These are phyloP conservation scores for Haliaeetus leucogaster DNA, from an alignment of 2,113 vertebrate species.

Conservation along the genomic window DNA sequence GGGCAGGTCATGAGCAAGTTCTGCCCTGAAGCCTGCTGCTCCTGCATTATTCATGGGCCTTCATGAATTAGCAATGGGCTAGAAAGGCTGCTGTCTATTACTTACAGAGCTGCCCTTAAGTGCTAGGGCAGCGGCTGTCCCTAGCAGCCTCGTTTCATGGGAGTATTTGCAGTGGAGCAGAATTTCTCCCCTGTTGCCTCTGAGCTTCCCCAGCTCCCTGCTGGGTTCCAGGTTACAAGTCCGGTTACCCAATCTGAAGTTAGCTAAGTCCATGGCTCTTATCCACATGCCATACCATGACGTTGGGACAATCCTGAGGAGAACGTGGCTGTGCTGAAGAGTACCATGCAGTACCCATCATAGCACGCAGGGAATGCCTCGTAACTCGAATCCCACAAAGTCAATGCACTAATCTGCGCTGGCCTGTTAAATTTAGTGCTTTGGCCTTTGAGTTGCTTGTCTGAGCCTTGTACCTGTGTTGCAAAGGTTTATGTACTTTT, in stretches of 20 bases:
- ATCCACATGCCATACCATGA: rapidly evolving
- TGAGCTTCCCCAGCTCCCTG: not conserved
- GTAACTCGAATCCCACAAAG: not conserved
- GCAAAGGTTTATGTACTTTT: constrained; percentile 7
- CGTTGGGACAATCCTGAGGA: not conserved
- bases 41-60: constrained; percentile 61
- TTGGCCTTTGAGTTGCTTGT: constrained; percentile 31
- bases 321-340: rapidly evolving
- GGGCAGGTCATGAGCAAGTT: constrained; percentile 51
- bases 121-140: not conserved
- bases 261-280: not conserved
- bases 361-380: not conserved
- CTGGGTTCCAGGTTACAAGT: too few species aligned
- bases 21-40: constrained; percentile 14
- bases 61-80: constrained; percentile 60
- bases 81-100: constrained; percentile 19
- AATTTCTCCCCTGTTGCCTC: not conserved
- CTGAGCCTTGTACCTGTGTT: constrained; percentile 1
- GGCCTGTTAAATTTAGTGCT: constrained; percentile 18
- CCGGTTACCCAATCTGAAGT: not conserved
- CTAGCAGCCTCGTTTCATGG: not conserved
- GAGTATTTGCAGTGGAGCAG: not conserved
- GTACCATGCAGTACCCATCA: not conserved
- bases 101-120: not conserved
- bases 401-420: not conserved